Percentiles rank a stretch among this genome's conserved stretches.
Evolutionary conservation across 2,888 invertebrate genomes (phyloP).

Genomic region (Thymelicus sylvestris): DNA sequence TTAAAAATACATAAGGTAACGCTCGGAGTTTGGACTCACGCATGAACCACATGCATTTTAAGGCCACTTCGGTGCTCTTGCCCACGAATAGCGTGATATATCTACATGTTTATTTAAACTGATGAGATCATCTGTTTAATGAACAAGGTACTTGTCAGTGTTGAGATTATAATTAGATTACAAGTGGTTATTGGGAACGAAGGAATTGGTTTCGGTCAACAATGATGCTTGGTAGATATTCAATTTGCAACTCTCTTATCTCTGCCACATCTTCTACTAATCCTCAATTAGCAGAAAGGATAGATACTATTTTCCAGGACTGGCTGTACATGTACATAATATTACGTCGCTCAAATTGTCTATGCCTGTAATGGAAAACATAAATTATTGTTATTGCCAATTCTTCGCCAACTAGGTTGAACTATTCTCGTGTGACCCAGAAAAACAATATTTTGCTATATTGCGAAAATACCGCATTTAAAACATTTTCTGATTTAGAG

Average conservation of each 20-base stretch:
- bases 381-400: neutral
- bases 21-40: slow-evolving; percentile 4
- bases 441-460: slow-evolving; percentile 17
- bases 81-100: neutral
- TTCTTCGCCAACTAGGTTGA: slow-evolving; percentile 5
- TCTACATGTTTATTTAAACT: neutral
- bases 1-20: slow-evolving; percentile 8
- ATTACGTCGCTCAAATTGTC: no score
- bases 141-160: no score
- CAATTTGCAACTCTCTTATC: no score
- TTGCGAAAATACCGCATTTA: neutral
- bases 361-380: neutral
- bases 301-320: no score
- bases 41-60: neutral
- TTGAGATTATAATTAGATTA: no score
- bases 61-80: neutral
- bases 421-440: slow-evolving; percentile 10
- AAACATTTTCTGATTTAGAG: neutral
- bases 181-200: no score
- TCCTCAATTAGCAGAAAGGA: no score
- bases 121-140: neutral
- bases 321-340: no score
- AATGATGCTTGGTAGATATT: no score
- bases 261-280: no score
- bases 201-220: no score